Conservation (phyloP, 92 coral and sea anemone genomes). For the Phenganax subtilis region DNA sequence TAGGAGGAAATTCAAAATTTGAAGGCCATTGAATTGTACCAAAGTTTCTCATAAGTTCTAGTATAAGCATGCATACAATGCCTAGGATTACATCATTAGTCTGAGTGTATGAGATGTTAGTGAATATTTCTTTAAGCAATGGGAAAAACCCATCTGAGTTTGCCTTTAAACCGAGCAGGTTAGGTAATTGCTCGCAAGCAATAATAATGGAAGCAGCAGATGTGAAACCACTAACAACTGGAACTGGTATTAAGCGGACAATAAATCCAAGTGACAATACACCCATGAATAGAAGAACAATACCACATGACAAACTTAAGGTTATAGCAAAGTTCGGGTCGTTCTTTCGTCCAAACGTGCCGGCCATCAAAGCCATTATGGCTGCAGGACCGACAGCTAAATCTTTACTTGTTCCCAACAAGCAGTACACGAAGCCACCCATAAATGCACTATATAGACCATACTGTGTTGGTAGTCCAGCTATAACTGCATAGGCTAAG, state of each 20-base stretch:
- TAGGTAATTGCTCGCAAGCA: constrained; percentile 35
- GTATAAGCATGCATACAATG: constrained; percentile 12
- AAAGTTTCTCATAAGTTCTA: constrained; percentile 22
- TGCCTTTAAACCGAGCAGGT: constrained; percentile 13
- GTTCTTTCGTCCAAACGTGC: constrained; percentile 29
- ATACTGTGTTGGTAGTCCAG: constrained; percentile 32
- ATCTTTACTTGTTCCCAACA: constrained; percentile 25
- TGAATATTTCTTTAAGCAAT: constrained; percentile 3
- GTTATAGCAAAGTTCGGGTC: constrained; percentile 41
- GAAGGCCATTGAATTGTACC: constrained; percentile 32
- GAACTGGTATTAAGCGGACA: constrained; percentile 32
- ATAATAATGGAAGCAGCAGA: constrained; percentile 39
- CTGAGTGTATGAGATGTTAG: constrained; percentile 9
- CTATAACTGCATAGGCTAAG: constrained; percentile 35
- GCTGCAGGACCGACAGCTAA: constrained; percentile 42
- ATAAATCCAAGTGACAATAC: constrained; percentile 32
- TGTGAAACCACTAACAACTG: constrained; percentile 37
- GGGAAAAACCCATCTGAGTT: constrained; percentile 30
- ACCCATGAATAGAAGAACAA: constrained; percentile 28
- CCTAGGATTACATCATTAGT: constrained; percentile 20
- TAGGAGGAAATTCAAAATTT: constrained; percentile 41
- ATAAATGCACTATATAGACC: constrained; percentile 38
- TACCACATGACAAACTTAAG: constrained; percentile 16
- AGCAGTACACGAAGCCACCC: constrained; percentile 36
- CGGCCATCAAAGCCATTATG: constrained; percentile 39